Evolutionary conservation across 2,797 vertebrate species (phyloP).

Genomic region (Leptodactylus fallax): DNA sequence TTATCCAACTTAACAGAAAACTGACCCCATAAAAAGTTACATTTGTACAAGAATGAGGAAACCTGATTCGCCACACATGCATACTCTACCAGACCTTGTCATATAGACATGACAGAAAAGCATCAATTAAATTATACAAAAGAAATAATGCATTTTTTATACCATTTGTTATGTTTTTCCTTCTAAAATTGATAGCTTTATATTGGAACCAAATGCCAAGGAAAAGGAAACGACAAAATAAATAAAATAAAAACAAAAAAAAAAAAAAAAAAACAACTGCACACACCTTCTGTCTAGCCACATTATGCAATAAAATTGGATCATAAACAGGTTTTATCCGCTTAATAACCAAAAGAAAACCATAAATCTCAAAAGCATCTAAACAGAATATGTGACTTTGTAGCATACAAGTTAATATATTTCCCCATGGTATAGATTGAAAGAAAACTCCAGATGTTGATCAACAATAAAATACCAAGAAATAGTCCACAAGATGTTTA

Average conservation of each 20-base stretch:
- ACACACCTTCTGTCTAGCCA: background rate
- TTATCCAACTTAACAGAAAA: no score
- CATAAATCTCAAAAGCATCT: background rate
- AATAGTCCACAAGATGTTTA: conserved; percentile 2
- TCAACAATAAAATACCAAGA: background rate
- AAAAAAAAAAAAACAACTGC: background rate
- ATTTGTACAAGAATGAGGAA: background rate
- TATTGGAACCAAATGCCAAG: background rate
- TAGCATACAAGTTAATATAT: background rate
- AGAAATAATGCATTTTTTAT: background rate
- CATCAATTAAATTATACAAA: background rate
- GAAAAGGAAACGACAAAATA: background rate
- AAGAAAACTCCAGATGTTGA: conserved; percentile 7
- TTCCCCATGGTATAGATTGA: background rate
- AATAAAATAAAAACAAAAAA: background rate
- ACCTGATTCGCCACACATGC: background rate
- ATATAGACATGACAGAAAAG: background rate
- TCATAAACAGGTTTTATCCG: background rate
- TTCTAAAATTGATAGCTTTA: no score
- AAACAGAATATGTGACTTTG: background rate
- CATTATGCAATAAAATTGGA: background rate
- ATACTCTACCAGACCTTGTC: background rate
- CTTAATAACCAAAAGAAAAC: background rate
- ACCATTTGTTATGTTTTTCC: background rate
- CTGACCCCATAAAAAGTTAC: background rate